Evolutionary conservation across 2,113 vertebrate species (phyloP).

Genomic region (Rutilus rutilus): DNA sequence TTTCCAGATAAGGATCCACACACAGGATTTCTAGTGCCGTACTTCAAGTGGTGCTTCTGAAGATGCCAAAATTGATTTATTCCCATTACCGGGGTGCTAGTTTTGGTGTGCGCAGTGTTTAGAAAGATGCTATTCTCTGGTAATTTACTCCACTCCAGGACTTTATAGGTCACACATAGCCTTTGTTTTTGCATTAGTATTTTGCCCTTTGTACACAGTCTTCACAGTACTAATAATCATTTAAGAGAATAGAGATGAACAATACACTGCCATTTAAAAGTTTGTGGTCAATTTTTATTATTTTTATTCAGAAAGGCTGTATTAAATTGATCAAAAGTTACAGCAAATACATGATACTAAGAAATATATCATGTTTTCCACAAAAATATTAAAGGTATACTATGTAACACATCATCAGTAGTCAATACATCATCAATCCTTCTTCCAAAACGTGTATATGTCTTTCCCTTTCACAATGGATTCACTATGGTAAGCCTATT

Average conservation of each 20-base stretch:
- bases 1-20: constrained; percentile 73
- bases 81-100: constrained; percentile 45
- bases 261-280: background rate
- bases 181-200: background rate
- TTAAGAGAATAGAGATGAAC: background rate
- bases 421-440: too few relatives aligned
- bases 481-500: too few relatives aligned
- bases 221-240: background rate
- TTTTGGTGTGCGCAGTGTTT: constrained; percentile 70
- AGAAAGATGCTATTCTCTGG: constrained; percentile 46
- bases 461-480: too few relatives aligned
- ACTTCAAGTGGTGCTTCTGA: constrained; percentile 76
- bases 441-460: too few relatives aligned
- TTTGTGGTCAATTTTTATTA: background rate
- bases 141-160: constrained; percentile 5
- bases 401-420: too few relatives aligned
- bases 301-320: too few relatives aligned
- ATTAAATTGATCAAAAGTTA: too few relatives aligned
- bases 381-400: too few relatives aligned
- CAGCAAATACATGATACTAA: too few relatives aligned
- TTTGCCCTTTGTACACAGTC: background rate
- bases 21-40: constrained; percentile 58
- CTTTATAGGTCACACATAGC: background rate
- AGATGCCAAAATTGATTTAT: constrained; percentile 75
- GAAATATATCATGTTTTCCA: too few relatives aligned